A percentile compares a stretch with the other conserved stretches of the same genome.
Evolutionary conservation across 2,888 invertebrate species (phyloP).

Genomic region (Leptinotarsa rubiginosa): DNA sequence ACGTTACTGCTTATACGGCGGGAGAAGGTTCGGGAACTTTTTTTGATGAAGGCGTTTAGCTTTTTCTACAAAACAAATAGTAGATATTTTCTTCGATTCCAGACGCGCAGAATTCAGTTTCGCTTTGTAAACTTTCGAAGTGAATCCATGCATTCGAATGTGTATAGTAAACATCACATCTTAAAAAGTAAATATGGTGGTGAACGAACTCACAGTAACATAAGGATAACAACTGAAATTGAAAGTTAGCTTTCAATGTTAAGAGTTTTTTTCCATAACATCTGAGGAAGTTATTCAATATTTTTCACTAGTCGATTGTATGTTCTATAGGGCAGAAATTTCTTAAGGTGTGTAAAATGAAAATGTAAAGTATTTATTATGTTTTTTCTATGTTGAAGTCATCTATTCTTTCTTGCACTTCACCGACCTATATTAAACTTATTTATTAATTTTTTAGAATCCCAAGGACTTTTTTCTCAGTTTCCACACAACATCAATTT

Average conservation of each 20-base stretch:
- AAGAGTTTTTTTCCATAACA: too few relatives aligned
- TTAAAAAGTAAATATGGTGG: neutral
- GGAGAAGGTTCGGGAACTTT: neutral
- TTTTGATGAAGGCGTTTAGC: neutral
- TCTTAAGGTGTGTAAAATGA: too few relatives aligned
- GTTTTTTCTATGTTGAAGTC: too few relatives aligned
- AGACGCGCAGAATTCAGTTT: neutral
- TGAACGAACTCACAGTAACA: neutral
- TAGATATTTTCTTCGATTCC: slow-evolving; percentile 6
- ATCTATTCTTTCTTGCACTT: too few relatives aligned
- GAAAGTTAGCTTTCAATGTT: neutral
- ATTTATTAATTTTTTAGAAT: too few relatives aligned
- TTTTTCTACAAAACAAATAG: neutral
- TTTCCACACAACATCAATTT: too few relatives aligned
- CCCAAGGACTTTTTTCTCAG: too few relatives aligned
- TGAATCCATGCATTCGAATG: neutral
- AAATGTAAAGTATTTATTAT: too few relatives aligned
- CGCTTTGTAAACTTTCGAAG: slow-evolving; percentile 10
- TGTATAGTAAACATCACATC: neutral
- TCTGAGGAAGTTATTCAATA: too few relatives aligned
- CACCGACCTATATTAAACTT: too few relatives aligned
- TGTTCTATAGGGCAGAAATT: too few relatives aligned
- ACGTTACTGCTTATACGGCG: neutral
- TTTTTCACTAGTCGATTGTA: too few relatives aligned
- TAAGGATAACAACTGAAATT: neutral